These are phyloP conservation scores for Drosophila nigromelanica DNA, from an alignment of 1,140 invertebrate genomes.

Conservation along the genomic window DNA sequence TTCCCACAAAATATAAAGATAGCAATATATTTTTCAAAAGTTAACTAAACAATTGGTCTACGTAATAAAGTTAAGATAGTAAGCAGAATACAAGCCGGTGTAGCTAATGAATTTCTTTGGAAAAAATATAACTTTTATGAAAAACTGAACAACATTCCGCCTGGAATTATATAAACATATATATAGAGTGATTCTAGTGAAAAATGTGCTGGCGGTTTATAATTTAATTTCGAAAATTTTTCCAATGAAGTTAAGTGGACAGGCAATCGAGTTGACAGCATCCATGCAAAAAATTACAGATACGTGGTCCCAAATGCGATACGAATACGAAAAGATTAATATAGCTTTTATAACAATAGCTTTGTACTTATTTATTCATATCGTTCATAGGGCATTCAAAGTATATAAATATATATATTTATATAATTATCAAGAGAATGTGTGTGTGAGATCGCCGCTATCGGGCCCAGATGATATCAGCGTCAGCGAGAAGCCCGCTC, in stretches of 20 bases:
- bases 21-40: too few relatives aligned
- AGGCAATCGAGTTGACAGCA: slow-evolving; percentile 28
- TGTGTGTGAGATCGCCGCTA: slow-evolving; percentile 15
- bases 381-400: neutral
- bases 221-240: neutral
- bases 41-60: too few relatives aligned
- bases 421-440: slow-evolving; percentile 1
- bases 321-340: slow-evolving; percentile 47
- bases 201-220: neutral
- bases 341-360: slow-evolving; percentile 28
- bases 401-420: slow-evolving; percentile 2
- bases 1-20: neutral
- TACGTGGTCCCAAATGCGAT: slow-evolving; percentile 16
- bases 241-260: neutral
- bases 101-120: neutral
- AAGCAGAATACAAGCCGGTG: too few relatives aligned
- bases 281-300: slow-evolving; percentile 50
- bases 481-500: slow-evolving; percentile 33
- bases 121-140: neutral
- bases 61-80: too few relatives aligned
- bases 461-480: slow-evolving; percentile 21
- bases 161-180: neutral
- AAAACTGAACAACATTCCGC: neutral
- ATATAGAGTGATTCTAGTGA: neutral
- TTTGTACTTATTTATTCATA: slow-evolving; percentile 44